phyloP scores from a whole-genome alignment of 2,888 invertebrate species.

The Ormyrus rosae region DNA sequence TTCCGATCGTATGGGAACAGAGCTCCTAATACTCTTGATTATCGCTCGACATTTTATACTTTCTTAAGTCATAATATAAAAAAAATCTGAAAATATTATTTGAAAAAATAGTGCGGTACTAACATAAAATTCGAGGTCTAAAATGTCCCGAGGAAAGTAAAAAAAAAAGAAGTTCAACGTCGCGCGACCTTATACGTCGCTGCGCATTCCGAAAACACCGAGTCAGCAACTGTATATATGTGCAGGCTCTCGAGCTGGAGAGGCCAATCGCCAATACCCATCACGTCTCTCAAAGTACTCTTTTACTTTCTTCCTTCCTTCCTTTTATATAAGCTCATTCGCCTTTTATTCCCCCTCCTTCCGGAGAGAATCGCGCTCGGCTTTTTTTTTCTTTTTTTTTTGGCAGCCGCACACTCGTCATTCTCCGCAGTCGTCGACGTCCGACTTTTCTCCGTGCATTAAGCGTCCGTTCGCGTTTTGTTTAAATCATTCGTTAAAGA shows the following conservation, averaged over 20 bases:
- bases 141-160: not conserved
- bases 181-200: constrained; percentile 42
- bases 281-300: constrained; percentile 63
- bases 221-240: constrained; percentile 61
- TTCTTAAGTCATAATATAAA: too few relatives aligned
- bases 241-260: not conserved
- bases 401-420: constrained; percentile 22
- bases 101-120: too few relatives aligned
- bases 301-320: constrained; percentile 53
- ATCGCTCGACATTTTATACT: too few relatives aligned
- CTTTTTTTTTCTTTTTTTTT: constrained; percentile 1
- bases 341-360: constrained; percentile 41
- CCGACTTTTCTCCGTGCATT: not conserved
- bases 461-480: not conserved
- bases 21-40: too few relatives aligned
- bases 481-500: not conserved
- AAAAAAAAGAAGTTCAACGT: constrained; percentile 21
- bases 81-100: too few relatives aligned
- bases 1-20: too few relatives aligned
- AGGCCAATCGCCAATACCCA: constrained; percentile 61
- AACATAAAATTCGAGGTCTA: too few relatives aligned
- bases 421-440: constrained; percentile 18
- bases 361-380: constrained; percentile 19
- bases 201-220: constrained; percentile 62
- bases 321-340: constrained; percentile 40